Base-by-base conservation (phyloP, 92 coral and sea anemone genomes). In the Plumapathes pennacea region DNA sequence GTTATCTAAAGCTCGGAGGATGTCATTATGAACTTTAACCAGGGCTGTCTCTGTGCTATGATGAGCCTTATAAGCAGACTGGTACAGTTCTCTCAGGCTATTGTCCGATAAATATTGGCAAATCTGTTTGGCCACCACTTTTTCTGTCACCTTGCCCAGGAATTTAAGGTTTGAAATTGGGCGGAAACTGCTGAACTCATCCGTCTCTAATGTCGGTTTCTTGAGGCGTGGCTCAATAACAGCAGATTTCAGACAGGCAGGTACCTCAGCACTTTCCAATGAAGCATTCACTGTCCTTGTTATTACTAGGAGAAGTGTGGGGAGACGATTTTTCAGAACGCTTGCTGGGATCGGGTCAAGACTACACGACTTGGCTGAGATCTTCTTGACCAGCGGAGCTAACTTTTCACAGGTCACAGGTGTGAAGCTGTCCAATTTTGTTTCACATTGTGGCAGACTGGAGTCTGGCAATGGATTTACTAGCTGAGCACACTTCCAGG, bases 211-310 rank as follows among this genome's bases (percentile, higher is more conserved):
- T 10, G 53, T 8, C 5, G 59, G 54, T 21, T 46, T 45, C 41
- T 44, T 44, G 17, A 62, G 56, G 25, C 29, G 42, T 13, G 69
- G 55, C 11, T 41, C 28, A 3, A 59, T 32, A 13, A 44, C 24
- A 26, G 66, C 66, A 23, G 38, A 6, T 30, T 60, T 42, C 32
- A 60, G 54, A 46, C 54, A 41, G 29, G 68, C 12, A 18, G 68
- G 54, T 21, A 42, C 68, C 50, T 26, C 43, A 45, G 69, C 69
- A 8, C 46, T 55, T 27, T 41, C 46, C 37, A 61, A 24, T 28
- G 69, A 61, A 41, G 31, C 50, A n/a, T 61, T 61, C 4, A 61
- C 69, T 31, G 46, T 61, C 69, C 47, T 61, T 18, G 69, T 44
- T 27, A 61, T 61, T 40, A 61, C 23, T 1, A 55, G 69, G 25